These are phyloP conservation scores for Sinocyclocheilus rhinocerous DNA, from an alignment of 2,113 vertebrate species.

Conservation along the genomic window DNA sequence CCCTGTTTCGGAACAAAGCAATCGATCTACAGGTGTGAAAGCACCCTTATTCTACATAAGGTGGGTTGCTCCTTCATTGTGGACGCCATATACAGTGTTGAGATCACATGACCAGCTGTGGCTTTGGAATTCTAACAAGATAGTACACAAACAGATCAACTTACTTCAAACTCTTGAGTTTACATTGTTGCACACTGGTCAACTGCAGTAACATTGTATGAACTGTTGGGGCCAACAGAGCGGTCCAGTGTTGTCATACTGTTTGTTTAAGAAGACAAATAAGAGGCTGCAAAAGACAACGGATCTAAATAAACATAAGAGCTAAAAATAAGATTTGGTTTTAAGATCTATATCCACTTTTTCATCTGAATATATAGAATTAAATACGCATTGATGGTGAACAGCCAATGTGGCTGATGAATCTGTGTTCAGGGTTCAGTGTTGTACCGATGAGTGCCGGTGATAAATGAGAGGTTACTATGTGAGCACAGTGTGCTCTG, in stretches of 20 bases:
- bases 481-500: constrained; percentile 23
- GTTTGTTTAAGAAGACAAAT: not conserved
- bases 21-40: no score
- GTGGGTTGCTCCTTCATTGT: no score
- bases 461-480: constrained; percentile 19
- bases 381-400: not conserved
- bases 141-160: no score
- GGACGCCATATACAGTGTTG: no score
- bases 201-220: no score
- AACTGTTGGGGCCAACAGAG: not conserved
- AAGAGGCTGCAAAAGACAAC: not conserved
- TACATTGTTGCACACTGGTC: no score
- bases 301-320: not conserved
- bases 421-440: not conserved
- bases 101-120: no score
- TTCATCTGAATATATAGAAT: not conserved
- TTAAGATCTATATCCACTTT: not conserved
- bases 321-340: not conserved
- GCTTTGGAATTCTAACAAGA: no score
- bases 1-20: no score
- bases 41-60: no score
- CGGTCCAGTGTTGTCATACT: not conserved
- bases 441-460: not conserved
- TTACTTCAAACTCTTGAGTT: no score
- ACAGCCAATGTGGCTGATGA: not conserved